Conservation (phyloP, 1,140 invertebrate species). For the Lordiphosa collinella region DNA sequence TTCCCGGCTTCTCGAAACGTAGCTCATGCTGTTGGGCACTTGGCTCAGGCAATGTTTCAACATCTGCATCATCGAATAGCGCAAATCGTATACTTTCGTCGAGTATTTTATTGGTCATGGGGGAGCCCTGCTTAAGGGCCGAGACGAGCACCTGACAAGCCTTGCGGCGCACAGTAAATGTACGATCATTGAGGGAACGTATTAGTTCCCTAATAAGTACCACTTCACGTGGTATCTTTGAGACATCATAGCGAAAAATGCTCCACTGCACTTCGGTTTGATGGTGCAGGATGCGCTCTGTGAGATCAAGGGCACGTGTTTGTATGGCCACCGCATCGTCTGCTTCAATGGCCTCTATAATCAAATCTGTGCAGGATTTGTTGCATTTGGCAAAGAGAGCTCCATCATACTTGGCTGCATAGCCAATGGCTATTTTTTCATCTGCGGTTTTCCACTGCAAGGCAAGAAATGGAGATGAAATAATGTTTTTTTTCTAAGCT, state of each 20-base stretch:
- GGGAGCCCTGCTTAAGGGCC: slow-evolving; percentile 58
- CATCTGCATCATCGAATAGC: slow-evolving; percentile 44
- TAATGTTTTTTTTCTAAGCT: background rate
- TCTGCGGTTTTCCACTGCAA: slow-evolving; percentile 61
- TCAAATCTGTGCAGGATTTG: slow-evolving; percentile 56
- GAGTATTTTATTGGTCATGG: slow-evolving; percentile 60
- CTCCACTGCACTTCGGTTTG: slow-evolving; percentile 70
- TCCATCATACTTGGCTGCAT: slow-evolving; percentile 77
- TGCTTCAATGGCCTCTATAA: slow-evolving; percentile 49
- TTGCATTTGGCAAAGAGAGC: slow-evolving; percentile 72
- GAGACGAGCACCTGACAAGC: slow-evolving; percentile 60
- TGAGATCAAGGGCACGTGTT: slow-evolving; percentile 56
- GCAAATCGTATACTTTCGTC: slow-evolving; percentile 58
- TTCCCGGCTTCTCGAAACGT: slow-evolving; percentile 43
- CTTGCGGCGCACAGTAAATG: slow-evolving; percentile 66
- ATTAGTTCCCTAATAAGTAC: slow-evolving; percentile 54
- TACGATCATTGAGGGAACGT: slow-evolving; percentile 52
- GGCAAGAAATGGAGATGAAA: background rate
- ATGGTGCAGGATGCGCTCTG: slow-evolving; percentile 59
- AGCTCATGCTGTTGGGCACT: slow-evolving; percentile 43
- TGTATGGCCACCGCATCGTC: slow-evolving; percentile 65
- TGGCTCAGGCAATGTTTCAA: slow-evolving; percentile 24
- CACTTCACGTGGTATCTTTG: slow-evolving; percentile 68
- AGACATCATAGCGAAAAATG: slow-evolving; percentile 72
- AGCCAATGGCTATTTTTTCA: slow-evolving; percentile 62